Evolutionary conservation across 2,888 invertebrate species (phyloP).

Genomic region (Ophraella communa): DNA sequence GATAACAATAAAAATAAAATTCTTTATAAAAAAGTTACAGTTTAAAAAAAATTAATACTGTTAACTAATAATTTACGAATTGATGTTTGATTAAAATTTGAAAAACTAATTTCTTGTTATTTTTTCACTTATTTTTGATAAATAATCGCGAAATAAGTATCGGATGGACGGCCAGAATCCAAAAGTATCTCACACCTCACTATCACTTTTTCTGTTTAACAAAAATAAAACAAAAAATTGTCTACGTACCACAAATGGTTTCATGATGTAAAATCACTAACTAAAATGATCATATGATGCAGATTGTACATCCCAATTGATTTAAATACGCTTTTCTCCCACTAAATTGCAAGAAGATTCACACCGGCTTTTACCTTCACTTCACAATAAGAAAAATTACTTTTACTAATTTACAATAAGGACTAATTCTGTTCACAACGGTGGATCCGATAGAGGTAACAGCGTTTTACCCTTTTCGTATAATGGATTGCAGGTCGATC

Average conservation of each 20-base stretch:
- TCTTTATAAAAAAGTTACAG: too few relatives aligned
- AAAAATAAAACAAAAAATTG: conserved; percentile 28
- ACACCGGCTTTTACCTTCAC: conserved; percentile 47
- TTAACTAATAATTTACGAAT: too few relatives aligned
- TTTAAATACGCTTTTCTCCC: conserved; percentile 47
- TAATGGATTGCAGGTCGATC: not conserved
- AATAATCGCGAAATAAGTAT: not conserved
- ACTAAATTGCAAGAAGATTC: conserved; percentile 38
- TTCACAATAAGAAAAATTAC: conserved; percentile 48
- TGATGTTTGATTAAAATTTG: too few relatives aligned
- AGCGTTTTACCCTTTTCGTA: conserved; percentile 16
- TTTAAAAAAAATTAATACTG: too few relatives aligned
- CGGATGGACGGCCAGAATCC: not conserved
- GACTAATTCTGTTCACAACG: conserved; percentile 39
- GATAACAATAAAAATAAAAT: too few relatives aligned
- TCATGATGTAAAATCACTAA: conserved; percentile 55
- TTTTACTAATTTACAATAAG: conserved; percentile 48
- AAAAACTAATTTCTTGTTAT: too few relatives aligned
- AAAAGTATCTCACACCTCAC: conserved; percentile 25
- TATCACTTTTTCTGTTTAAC: conserved; percentile 31
- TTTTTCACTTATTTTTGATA: not conserved
- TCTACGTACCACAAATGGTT: conserved; percentile 56
- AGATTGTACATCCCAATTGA: conserved; percentile 49
- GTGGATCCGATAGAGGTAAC: not conserved
- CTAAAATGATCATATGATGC: conserved; percentile 52